A percentile compares a stretch with the other conserved stretches of the same genome.
Conservation (phyloP, 2,888 invertebrate genomes). For the Hemistola chrysoprasaria region DNA sequence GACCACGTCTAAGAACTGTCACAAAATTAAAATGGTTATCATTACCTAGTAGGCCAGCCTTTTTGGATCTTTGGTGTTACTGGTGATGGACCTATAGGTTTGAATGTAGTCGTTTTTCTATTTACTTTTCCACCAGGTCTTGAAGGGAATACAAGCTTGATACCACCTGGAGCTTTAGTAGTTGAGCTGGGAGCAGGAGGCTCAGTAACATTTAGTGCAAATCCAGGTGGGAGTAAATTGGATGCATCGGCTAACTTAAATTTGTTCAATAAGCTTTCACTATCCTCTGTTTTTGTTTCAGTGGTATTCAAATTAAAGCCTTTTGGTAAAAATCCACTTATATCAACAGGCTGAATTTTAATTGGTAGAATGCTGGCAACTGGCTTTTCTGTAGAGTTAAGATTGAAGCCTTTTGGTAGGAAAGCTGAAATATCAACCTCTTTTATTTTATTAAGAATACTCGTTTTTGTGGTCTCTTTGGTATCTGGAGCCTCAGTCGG, state of each 20-base stretch:
- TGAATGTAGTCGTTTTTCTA: conserved; percentile 83
- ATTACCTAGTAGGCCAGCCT: conserved; percentile 91
- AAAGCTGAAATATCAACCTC: conserved; percentile 79
- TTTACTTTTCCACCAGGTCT: conserved; percentile 85
- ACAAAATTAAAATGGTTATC: not conserved
- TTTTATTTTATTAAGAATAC: conserved; percentile 52
- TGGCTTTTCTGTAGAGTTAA: conserved; percentile 56
- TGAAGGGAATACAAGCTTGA: conserved; percentile 91
- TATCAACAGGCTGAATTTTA: conserved; percentile 63
- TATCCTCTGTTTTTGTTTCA: conserved; percentile 37
- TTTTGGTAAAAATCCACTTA: conserved; percentile 85
- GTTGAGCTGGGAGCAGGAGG: conserved; percentile 41
- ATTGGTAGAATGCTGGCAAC: conserved; percentile 41
- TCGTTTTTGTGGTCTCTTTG: conserved; percentile 52
- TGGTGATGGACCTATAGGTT: conserved; percentile 71
- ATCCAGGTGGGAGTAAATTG: conserved; percentile 85
- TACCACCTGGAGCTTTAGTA: conserved; percentile 72
- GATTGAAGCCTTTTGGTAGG: conserved; percentile 84
- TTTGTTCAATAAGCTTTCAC: conserved; percentile 41
- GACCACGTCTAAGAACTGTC: too few relatives aligned
- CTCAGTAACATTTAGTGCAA: conserved; percentile 63
- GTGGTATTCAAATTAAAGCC: conserved; percentile 73
- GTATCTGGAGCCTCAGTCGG: conserved; percentile 47
- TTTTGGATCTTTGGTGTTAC: conserved; percentile 87
- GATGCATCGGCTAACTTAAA: conserved; percentile 77